phyloP scores from a whole-genome alignment of 2,113 vertebrate species.

The Origma solitaria region DNA sequence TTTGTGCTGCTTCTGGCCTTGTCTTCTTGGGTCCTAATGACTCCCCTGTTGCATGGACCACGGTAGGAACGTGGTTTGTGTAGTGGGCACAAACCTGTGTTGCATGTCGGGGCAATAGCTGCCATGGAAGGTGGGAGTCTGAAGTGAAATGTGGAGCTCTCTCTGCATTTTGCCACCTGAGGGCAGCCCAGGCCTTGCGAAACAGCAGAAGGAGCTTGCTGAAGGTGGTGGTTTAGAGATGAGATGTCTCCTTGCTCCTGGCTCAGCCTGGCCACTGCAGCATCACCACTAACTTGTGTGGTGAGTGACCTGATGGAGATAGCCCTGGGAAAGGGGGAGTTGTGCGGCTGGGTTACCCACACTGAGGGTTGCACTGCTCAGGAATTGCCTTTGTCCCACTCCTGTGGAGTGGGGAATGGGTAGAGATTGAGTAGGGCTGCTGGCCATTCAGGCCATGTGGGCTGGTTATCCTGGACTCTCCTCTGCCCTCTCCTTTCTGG shows the following conservation, averaged over 20 bases:
- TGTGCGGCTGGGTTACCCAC: accelerated
- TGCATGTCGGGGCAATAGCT: background rate
- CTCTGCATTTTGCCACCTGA: slow-evolving; percentile 47
- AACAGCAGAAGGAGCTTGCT: background rate
- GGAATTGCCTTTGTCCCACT: background rate
- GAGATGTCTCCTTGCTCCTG: background rate
- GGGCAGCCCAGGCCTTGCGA: slow-evolving; percentile 1
- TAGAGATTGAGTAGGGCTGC: background rate
- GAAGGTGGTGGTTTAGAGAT: background rate
- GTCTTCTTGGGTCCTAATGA: background rate
- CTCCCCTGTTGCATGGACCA: accelerated
- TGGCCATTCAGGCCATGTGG: accelerated
- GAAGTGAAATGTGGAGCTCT: background rate
- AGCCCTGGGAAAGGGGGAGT: background rate
- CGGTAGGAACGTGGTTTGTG: background rate
- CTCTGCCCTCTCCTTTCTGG: background rate
- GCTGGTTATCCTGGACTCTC: background rate
- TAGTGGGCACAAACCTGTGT: background rate
- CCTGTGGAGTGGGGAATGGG: background rate
- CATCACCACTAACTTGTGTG: background rate
- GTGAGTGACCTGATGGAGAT: background rate
- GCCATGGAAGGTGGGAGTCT: background rate
- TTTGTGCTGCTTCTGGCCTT: background rate
- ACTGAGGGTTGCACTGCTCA: background rate
- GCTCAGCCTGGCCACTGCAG: background rate